These are phyloP conservation scores for Setipinna tenuifilis DNA, from an alignment of 2,797 vertebrate genomes.

Conservation along the genomic window DNA sequence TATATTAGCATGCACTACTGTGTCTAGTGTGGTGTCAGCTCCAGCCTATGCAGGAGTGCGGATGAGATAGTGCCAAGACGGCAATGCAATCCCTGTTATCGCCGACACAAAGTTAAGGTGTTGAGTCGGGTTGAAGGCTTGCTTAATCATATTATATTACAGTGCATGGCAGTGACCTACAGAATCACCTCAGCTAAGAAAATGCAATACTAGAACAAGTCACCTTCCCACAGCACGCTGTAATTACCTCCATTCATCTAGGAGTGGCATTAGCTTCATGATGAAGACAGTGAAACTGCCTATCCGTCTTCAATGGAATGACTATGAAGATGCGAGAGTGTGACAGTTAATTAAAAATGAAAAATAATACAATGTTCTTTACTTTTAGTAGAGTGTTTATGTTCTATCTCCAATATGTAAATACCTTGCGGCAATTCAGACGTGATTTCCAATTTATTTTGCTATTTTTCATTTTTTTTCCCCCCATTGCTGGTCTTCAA, in stretches of 20 bases:
- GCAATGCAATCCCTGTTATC: conserved; percentile 27
- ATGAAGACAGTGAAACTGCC: conserved; percentile 75
- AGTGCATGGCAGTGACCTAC: conserved; percentile 58
- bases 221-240: conserved; percentile 64
- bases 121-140: conserved; percentile 49
- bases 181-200: conserved; percentile 55
- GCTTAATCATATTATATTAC: conserved; percentile 48
- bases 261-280: conserved; percentile 75
- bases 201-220: conserved; percentile 64
- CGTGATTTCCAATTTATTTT: conserved; percentile 68
- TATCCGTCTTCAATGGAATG: conserved; percentile 70
- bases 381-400: conserved; percentile 68
- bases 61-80: conserved; percentile 26
- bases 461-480: conserved; percentile 41
- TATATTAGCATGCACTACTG: conserved; percentile 21
- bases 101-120: conserved; percentile 32
- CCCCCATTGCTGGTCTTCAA: conserved; percentile 38
- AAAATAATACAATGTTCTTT: conserved; percentile 70
- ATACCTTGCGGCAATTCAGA: conserved; percentile 62
- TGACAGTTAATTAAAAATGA: conserved; percentile 84
- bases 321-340: conserved; percentile 69
- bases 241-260: conserved; percentile 77
- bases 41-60: not conserved
- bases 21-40: conserved; percentile 12
- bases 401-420: conserved; percentile 71